Evolutionary conservation across 2,797 vertebrate genomes (phyloP), one percentile per base, ranked within the genome.

Genomic region (Sebastolobus altivelis): DNA sequence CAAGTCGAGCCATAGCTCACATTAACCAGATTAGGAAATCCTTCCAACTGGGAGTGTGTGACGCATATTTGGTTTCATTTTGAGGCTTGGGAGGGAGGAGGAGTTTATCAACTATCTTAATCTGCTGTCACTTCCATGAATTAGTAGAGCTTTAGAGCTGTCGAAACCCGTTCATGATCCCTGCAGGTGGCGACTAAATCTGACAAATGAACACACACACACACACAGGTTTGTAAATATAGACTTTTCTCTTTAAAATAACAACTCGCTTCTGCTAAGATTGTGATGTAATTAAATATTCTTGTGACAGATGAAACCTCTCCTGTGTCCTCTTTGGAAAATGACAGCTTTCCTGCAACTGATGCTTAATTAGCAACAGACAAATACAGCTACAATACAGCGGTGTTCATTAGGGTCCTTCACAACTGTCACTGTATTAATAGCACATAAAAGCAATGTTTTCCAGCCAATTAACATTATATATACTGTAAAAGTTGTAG

Each of bases 181-280:
- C 66, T 16, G 63, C 59, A 62, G 82, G 67, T 76, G 75, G 75
- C 2, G 63, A 68, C 49, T 60, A 71, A 46, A 75, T 68, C 49
- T 58, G 33, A 67, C 29, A 22, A 46, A 65, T 61, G 1, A 49
- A 31, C 31, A 31, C 31, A 31, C 31, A 49, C 46, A 37, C 29
- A 38, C 59, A n/a, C 49, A 20, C 72, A 77, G 56, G 75, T 76
- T 66, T 75, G 56, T 35, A 56, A 78, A 68, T 72, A 56, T 16
- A 20, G 12, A 54, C 14, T 9, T n/a, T 70, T 33, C 22, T 1
- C n/a, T 54, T 22, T n/a, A 18, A 46, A 29, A 62, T 38, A 62
- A 58, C 22, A 10, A 38, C 29, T 11, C n/a, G 3, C 12, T 35
- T 54, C 22, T n/a, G 33, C 25, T 13, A 10, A 73, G 62, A 80